Conservation (phyloP, 2,888 invertebrate species). For the Galerucella pusilla region DNA sequence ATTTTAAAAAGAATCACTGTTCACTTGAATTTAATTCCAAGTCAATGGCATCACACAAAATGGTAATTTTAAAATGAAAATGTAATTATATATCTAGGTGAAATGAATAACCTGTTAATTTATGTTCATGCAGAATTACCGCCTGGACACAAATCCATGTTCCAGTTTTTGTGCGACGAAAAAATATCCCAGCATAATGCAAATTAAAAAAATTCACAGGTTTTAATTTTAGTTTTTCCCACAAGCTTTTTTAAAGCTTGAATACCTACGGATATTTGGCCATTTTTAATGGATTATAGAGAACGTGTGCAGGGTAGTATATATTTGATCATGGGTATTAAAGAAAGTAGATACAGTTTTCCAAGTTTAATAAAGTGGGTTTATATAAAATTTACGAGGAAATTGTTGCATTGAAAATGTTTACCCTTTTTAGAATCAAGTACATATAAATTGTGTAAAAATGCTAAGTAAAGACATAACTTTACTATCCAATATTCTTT, state of each 20-base stretch:
- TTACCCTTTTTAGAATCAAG: too few species aligned
- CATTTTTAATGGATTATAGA: conserved; percentile 32
- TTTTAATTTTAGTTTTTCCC: too few species aligned
- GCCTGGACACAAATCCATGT: not conserved
- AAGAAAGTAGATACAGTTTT: not conserved
- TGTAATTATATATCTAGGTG: not conserved
- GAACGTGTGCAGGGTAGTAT: conserved; percentile 10
- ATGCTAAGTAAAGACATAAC: too few species aligned
- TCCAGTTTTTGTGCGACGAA: not conserved
- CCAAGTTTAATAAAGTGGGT: not conserved
- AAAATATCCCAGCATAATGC: conserved; percentile 34
- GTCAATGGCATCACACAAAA: too few species aligned
- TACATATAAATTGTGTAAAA: too few species aligned
- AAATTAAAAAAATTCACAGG: conserved; percentile 32
- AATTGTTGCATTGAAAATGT: not conserved
- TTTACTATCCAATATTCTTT: too few species aligned
- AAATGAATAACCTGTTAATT: not conserved
- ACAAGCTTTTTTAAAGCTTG: conserved; percentile 2
- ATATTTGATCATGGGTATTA: not conserved
- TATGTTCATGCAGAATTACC: not conserved
- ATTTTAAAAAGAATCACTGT: too few species aligned
- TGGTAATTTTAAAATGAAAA: not conserved
- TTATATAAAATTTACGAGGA: not conserved
- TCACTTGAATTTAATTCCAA: too few species aligned
- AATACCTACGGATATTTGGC: conserved; percentile 17